Evolutionary conservation across 2,888 invertebrate genomes (phyloP).

Genomic region (Atethmia centrago): DNA sequence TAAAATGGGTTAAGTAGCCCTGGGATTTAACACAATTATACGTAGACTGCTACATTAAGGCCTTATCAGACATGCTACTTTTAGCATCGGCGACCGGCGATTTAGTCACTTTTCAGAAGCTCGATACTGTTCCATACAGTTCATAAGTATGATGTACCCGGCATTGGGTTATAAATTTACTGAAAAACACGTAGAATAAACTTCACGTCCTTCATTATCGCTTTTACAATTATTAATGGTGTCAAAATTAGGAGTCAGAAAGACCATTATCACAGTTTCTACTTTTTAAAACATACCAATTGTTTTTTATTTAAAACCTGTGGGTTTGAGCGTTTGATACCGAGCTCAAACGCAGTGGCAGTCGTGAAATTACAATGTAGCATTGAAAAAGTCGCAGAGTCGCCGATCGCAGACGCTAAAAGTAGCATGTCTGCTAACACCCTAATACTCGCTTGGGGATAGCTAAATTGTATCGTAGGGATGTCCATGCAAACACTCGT

Average conservation of each 20-base stretch:
- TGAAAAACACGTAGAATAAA: too few relatives aligned
- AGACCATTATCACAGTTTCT: too few relatives aligned
- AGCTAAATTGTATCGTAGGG: conserved; percentile 50
- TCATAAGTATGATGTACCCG: too few relatives aligned
- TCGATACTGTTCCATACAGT: too few relatives aligned
- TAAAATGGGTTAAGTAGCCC: conserved; percentile 51
- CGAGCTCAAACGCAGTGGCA: neutral
- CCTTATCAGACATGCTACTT: conserved; percentile 5
- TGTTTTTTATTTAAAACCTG: too few relatives aligned
- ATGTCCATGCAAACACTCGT: conserved; percentile 39
- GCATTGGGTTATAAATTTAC: too few relatives aligned
- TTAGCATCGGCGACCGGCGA: neutral
- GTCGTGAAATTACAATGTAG: neutral
- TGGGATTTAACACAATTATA: conserved; percentile 58
- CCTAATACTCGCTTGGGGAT: conserved; percentile 29
- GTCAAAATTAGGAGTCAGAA: too few relatives aligned
- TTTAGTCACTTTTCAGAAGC: too few relatives aligned
- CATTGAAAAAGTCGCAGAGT: neutral
- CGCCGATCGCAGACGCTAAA: accelerated
- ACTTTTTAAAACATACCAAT: too few relatives aligned
- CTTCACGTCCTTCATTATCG: too few relatives aligned
- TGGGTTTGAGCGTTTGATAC: too few relatives aligned
- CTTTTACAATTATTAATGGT: too few relatives aligned
- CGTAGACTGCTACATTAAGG: conserved; percentile 20
- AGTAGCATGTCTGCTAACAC: neutral